Base-by-base conservation (phyloP, 2,797 vertebrate genomes). In the Danio tinwini region DNA sequence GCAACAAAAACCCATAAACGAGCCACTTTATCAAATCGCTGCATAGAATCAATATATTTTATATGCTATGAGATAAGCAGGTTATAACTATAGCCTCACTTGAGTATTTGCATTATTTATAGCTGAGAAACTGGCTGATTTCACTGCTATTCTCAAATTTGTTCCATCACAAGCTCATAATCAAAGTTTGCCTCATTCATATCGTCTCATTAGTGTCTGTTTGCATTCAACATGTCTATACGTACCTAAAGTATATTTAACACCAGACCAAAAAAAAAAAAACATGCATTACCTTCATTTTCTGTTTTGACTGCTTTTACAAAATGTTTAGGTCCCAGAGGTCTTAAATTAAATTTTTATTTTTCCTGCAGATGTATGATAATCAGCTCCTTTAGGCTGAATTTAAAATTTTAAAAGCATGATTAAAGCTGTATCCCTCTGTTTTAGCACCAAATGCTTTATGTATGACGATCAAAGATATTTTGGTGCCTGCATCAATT, bases 1-100 rank as follows among this genome's bases (percentile, higher is more conserved):
- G 55, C 65, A 67, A 61, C 29, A 74, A 71, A 62, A 69, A 61
- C 78, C 78, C 50, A 85, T 85, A 86, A 83, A 76, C 13, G 21
- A 78, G 13, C n/a, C 52, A 82, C 56, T 78, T 75, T 65, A 75
- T 79, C 75, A 83, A 67, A 67, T 64, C 3, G 17, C 21, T 42
- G 44, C 44, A n/a, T 45, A 52, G 37, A 44, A 39, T 62, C 64
- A 67, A 69, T 74, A 64, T 37, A 29, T 74, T 84, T 69, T 64
- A 70, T 68, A 64, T 55, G 47, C 29, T 37, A 5, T 65, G 59
- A 55, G 13, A 40, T 45, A n/a, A 64, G 19, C 21, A 52, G 74
- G 39, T 44, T 21, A 76, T 68, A 82, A 72, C 76, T 52, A 73
- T 55, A 29, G 29, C 68, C 40, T 52, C 19, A 73, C 8, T 55